Evolutionary conservation across 2,113 vertebrate species (phyloP).

Genomic region (Tauraco erythrolophus): DNA sequence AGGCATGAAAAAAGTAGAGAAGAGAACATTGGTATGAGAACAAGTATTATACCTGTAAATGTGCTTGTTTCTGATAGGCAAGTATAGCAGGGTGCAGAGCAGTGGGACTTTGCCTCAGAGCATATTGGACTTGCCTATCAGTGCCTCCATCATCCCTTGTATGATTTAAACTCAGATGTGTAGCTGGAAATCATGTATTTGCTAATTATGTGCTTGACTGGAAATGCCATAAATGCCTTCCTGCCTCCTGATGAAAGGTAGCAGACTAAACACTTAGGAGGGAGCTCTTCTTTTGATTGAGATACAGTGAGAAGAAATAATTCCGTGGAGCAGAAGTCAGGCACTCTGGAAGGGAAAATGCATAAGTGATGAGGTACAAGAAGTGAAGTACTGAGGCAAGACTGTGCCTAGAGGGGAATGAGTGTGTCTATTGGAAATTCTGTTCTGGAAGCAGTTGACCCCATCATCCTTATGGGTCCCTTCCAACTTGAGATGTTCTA

Average conservation of each 20-base stretch:
- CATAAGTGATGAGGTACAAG: rapidly evolving
- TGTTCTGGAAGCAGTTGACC: neutral
- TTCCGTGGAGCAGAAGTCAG: neutral
- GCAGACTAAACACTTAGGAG: neutral
- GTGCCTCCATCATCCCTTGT: neutral
- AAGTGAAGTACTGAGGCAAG: neutral
- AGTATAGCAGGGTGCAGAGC: neutral
- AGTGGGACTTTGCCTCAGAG: too few species aligned
- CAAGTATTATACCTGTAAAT: neutral
- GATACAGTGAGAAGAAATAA: neutral
- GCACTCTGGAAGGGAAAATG: neutral
- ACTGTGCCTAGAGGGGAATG: neutral
- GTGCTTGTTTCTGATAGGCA: neutral
- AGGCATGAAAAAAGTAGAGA: neutral
- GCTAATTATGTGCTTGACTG: neutral
- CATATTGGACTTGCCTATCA: neutral
- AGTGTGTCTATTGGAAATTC: neutral
- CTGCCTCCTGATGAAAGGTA: neutral
- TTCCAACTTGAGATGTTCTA: neutral
- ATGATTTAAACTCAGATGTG: neutral
- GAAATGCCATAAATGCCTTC: neutral
- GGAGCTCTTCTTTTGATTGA: neutral
- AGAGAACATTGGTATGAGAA: neutral
- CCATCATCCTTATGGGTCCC: neutral
- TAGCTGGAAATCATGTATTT: neutral